Conservation (phyloP, 2,888 invertebrate genomes). For the Chydorus sphaericus region DNA sequence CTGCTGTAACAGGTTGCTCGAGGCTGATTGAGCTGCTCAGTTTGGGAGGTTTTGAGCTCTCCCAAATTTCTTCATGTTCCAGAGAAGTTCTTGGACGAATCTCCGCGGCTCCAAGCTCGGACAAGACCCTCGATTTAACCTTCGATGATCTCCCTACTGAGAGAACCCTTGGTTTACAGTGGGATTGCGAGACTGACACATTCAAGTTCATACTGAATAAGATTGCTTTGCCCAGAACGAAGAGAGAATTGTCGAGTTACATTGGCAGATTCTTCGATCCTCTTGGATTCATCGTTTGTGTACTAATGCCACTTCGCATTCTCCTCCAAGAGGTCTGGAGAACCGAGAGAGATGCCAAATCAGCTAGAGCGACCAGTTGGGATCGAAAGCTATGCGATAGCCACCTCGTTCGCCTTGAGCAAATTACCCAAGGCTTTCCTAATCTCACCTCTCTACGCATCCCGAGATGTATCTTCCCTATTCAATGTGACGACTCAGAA, state of each 20-base stretch:
- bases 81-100: background rate
- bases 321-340: conserved; percentile 1
- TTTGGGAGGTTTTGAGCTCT: background rate
- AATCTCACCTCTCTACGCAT: background rate
- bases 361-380: background rate
- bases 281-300: background rate
- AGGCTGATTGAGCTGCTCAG: background rate
- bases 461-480: background rate
- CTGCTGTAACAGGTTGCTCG: background rate
- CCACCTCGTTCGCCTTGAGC: no score
- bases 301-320: background rate
- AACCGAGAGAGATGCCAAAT: background rate
- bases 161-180: background rate
- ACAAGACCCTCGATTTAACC: background rate
- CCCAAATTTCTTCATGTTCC: background rate
- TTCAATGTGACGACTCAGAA: background rate
- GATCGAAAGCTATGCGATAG: no score
- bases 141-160: conserved; percentile 5
- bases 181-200: background rate
- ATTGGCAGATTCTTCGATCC: background rate
- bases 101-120: background rate
- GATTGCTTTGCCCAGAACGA: background rate
- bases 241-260: background rate
- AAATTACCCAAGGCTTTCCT: background rate
- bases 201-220: background rate